Evolutionary conservation across 2,797 vertebrate genomes (phyloP).

Genomic region (Botia kubotai): DNA sequence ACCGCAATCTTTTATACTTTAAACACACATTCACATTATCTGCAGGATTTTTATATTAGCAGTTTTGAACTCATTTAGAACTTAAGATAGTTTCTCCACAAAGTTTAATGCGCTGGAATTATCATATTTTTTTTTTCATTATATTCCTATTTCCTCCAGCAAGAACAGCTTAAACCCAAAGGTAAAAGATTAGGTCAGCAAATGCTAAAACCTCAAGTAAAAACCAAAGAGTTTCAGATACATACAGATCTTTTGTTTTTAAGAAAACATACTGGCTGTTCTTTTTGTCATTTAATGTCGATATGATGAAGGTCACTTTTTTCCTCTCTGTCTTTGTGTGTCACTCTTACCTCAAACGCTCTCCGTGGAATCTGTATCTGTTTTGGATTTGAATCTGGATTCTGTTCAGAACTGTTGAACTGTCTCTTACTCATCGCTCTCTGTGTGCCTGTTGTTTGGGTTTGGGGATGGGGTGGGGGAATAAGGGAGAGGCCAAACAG

Average conservation of each 20-base stretch:
- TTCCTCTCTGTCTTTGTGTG: constrained; percentile 52
- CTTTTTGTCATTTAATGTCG: constrained; percentile 42
- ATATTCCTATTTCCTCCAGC: constrained; percentile 59
- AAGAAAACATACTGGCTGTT: constrained; percentile 26
- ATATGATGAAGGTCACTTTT: constrained; percentile 51
- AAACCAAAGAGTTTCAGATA: constrained; percentile 82
- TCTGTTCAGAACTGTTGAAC: constrained; percentile 49
- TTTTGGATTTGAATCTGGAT: constrained; percentile 62
- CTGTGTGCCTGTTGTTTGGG: constrained; percentile 84
- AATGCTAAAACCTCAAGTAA: constrained; percentile 80
- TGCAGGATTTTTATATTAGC: background rate
- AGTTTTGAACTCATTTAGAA: background rate
- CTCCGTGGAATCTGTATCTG: constrained; percentile 68
- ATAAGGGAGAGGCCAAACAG: constrained; percentile 68
- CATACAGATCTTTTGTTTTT: constrained; percentile 43
- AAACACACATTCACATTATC: background rate
- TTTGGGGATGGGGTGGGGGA: constrained; percentile 61
- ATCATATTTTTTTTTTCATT: background rate
- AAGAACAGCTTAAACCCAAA: constrained; percentile 85
- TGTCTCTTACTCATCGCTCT: constrained; percentile 80
- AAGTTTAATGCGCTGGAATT: background rate
- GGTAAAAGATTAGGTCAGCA: constrained; percentile 73
- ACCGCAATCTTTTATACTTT: background rate
- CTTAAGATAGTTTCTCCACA: background rate
- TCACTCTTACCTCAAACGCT: constrained; percentile 56